Base-by-base conservation (phyloP, 2,888 invertebrate genomes). In the Augiades crinisus region DNA sequence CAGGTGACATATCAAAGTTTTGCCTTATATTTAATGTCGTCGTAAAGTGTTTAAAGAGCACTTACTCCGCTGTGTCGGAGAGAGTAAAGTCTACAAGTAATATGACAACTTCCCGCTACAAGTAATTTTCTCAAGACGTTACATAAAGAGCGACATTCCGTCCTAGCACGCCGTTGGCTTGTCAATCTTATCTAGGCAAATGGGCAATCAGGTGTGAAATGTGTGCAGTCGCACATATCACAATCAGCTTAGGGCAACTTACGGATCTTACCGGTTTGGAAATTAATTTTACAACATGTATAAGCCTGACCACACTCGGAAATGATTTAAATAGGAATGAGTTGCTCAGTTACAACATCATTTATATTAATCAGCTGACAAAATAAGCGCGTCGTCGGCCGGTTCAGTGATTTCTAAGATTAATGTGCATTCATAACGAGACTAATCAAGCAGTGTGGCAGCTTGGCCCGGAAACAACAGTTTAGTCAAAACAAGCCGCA, bases 171-270 rank as follows among this genome's bases (percentile, higher is more conserved):
- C 61, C 61, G 59, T 53, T 52, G 38, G 12, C 55, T 57, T 61
- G 62, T 66, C 64, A 67, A 62, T 65, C 62, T 56, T 54, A 60
- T 59, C 58, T 59, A 57, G 57, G 45, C 53, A 55, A 58, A 59
- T 58, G 53, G 54, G 57, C 58, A 59, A 54, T 61, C 55, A 60
- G 56, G 64, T 58, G 55, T 57, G 55, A 59, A 60, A 59, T 49
- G 54, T 58, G 62, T 54, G 56, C 58, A 57, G 47, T 57, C 54
- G 58, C 55, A 54, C 55, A 50, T 60, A 55, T 54, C 56, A 56
- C 59, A 57, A 55, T 21, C 19, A 43, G 19, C 7, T 19, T 24
- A 27, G 21, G 8, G 24, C 8, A 14, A 34, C 45, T 16, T 17
- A 45, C 24, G 24, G 19, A 47, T 34, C 47, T 27, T 13, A 12